Evolutionary conservation across 2,797 vertebrate genomes (phyloP).

Genomic region (Moxostoma hubbsi): DNA sequence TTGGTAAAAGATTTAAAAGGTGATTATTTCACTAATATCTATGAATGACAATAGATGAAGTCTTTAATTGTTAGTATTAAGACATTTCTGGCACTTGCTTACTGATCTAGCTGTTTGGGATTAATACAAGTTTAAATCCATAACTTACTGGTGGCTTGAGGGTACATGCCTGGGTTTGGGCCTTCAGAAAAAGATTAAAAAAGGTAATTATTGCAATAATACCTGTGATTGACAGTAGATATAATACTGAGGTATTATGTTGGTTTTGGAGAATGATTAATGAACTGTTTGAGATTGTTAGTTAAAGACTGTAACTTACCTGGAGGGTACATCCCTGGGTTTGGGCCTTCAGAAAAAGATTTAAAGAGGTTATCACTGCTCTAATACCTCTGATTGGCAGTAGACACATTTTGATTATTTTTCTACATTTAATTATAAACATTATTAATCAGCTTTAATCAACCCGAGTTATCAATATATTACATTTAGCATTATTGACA

Average conservation of each 20-base stretch:
- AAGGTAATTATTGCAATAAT: too few relatives aligned
- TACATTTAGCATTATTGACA: too few relatives aligned
- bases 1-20: not conserved
- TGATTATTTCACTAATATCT: not conserved
- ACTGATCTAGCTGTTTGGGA: not conserved
- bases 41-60: too few relatives aligned
- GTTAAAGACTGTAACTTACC: not conserved
- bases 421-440: too few relatives aligned
- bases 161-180: not conserved
- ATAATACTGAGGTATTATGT: too few relatives aligned
- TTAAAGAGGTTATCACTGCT: not conserved
- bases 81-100: not conserved
- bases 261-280: too few relatives aligned
- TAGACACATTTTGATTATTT: not conserved
- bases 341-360: conserved; percentile 24
- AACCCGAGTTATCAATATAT: not conserved
- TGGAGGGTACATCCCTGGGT: conserved; percentile 47
- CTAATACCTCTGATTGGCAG: not conserved
- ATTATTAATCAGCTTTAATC: not conserved
- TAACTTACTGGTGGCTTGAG: not conserved
- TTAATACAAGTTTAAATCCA: not conserved
- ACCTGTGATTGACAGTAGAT: too few relatives aligned
- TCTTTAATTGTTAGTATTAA: not conserved
- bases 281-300: not conserved
- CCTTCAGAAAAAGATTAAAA: not conserved